Evolutionary conservation across 2,113 vertebrate genomes (phyloP).

Genomic region (Sphyrna mokarran): DNA sequence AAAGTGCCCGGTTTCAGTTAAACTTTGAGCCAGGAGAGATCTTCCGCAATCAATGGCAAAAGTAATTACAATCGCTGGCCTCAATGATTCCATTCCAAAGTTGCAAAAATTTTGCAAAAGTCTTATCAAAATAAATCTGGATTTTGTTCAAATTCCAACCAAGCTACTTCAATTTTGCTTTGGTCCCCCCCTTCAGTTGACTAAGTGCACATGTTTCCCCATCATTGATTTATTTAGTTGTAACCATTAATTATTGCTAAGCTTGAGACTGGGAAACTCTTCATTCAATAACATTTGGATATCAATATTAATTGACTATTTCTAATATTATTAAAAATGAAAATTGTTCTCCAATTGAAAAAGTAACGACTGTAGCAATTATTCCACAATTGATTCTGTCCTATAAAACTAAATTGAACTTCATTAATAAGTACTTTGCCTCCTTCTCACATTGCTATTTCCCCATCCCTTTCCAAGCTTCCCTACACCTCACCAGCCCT

Average conservation of each 20-base stretch:
- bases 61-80: neutral
- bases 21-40: neutral
- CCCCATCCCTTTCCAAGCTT: too few relatives aligned
- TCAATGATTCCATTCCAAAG: neutral
- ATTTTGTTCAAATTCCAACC: neutral
- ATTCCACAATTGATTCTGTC: neutral
- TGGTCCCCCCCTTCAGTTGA: neutral
- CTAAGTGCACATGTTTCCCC: neutral
- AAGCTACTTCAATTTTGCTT: neutral
- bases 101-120: neutral
- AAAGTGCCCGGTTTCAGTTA: neutral
- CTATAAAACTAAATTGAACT: neutral
- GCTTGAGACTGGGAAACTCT: neutral
- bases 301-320: constrained; percentile 4
- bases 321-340: neutral
- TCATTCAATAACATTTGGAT: neutral
- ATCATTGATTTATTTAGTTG: too few relatives aligned
- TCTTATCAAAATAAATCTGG: neutral
- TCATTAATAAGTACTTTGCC: neutral
- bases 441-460: too few relatives aligned
- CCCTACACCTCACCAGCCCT: too few relatives aligned
- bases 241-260: neutral
- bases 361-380: neutral
- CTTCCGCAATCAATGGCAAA: neutral
- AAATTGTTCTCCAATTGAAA: neutral